Conservation (phyloP, 92 coral and sea anemone genomes). For the Siderastrea radians region DNA sequence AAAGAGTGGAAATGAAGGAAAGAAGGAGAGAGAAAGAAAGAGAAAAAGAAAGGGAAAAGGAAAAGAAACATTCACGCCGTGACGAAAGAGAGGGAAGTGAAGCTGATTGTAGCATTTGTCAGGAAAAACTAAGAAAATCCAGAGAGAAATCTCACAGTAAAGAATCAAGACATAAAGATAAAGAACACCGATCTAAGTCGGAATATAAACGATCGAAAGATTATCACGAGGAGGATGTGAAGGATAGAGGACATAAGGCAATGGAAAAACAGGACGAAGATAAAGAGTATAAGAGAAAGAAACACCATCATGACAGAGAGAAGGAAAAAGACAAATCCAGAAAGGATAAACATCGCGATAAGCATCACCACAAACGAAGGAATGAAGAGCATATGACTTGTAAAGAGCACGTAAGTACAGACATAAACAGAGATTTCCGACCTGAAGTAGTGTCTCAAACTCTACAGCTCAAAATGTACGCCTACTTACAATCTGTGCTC, state of each 20-base stretch:
- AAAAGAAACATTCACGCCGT: conserved; percentile 48
- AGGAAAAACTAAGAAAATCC: conserved; percentile 37
- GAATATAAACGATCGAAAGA: conserved; percentile 32
- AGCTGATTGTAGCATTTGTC: conserved; percentile 43
- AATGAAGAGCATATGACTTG: conserved; percentile 8
- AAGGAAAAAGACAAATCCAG: conserved; percentile 47
- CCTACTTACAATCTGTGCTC: too few relatives aligned
- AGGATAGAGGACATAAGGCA: not conserved
- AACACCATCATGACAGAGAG: conserved; percentile 36
- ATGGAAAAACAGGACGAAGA: conserved; percentile 30
- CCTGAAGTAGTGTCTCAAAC: too few relatives aligned
- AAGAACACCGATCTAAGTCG: conserved; percentile 43
- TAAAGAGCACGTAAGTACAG: conserved; percentile 1
- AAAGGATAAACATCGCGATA: conserved; percentile 43
- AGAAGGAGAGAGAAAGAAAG: conserved; percentile 58
- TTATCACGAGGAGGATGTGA: conserved; percentile 4
- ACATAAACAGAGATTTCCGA: not conserved
- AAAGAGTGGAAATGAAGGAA: conserved; percentile 64
- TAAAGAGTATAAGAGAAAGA: conserved; percentile 52
- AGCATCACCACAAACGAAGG: conserved; percentile 48
- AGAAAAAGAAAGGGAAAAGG: conserved; percentile 52
- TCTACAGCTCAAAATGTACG: not conserved
- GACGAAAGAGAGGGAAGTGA: conserved; percentile 49
- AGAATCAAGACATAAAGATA: conserved; percentile 43
- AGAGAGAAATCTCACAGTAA: conserved; percentile 29